Percentiles rank a stretch among this genome's conserved stretches.
phyloP scores from a whole-genome alignment of 1,140 invertebrate species.

The Dendrolimus kikuchii region DNA sequence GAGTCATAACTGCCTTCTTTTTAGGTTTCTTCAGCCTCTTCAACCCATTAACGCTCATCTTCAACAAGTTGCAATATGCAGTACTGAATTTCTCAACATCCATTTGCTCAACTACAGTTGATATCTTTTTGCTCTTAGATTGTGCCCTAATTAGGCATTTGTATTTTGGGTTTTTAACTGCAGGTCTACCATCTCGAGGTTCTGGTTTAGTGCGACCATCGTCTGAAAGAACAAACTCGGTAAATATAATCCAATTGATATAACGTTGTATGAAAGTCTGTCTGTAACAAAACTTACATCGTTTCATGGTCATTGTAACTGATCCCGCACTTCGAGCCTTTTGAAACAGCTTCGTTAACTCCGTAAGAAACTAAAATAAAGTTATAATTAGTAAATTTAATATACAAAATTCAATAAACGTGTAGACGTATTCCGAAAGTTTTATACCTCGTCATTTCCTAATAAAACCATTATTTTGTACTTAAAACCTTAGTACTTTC shows the following conservation, averaged over 20 bases:
- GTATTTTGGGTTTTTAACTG: constrained; percentile 78
- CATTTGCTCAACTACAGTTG: constrained; percentile 85
- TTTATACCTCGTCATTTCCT: constrained; percentile 77
- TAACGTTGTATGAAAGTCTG: constrained; percentile 1
- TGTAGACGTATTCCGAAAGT: constrained; percentile 7
- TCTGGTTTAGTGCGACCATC: constrained; percentile 83
- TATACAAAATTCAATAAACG: constrained; percentile 1
- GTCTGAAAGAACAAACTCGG: constrained; percentile 71
- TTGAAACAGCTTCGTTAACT: constrained; percentile 79
- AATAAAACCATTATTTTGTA: constrained; percentile 74
- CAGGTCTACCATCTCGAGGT: constrained; percentile 75
- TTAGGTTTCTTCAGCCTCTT: constrained; percentile 89
- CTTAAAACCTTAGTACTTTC: neutral
- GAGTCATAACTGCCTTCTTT: constrained; percentile 70
- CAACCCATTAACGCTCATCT: constrained; percentile 89
- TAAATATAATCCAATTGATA: constrained; percentile 3
- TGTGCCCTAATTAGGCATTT: constrained; percentile 84
- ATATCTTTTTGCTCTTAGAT: constrained; percentile 83
- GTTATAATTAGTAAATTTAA: constrained; percentile 26
- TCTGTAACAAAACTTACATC: constrained; percentile 74
- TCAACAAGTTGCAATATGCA: constrained; percentile 86
- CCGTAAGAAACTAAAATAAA: constrained; percentile 76
- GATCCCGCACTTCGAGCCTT: constrained; percentile 76
- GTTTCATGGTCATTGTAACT: constrained; percentile 81
- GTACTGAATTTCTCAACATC: constrained; percentile 91